These are phyloP conservation scores for Gonioctena quinquepunctata DNA, from an alignment of 1,140 invertebrate genomes.

Conservation along the genomic window DNA sequence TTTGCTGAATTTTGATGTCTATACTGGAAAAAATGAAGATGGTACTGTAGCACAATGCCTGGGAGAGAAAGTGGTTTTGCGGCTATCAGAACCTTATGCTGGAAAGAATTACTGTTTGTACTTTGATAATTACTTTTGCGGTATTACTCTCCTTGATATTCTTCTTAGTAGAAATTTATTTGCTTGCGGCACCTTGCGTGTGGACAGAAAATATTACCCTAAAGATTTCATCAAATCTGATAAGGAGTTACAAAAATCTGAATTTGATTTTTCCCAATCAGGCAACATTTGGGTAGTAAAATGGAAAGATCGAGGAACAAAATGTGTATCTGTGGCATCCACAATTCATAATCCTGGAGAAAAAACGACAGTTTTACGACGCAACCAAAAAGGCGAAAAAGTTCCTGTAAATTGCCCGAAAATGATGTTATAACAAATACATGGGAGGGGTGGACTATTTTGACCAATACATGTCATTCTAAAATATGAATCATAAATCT, in stretches of 20 bases:
- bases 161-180: not conserved
- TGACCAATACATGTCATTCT: not conserved
- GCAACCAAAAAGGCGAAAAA: not conserved
- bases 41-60: not conserved
- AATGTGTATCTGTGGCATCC: conserved; percentile 3
- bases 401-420: not conserved
- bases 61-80: not conserved
- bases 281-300: not conserved
- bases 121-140: not conserved
- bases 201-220: not conserved
- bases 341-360: not conserved
- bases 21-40: conserved; percentile 10
- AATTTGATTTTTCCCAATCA: conserved; percentile 7
- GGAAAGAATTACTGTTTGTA: conserved; percentile 5
- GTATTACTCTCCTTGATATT: conserved; percentile 5
- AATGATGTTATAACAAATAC: conserved; percentile 8
- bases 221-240: not conserved
- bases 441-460: not conserved
- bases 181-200: not conserved
- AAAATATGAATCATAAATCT: conserved; percentile 9
- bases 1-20: not conserved
- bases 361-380: not conserved
- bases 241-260: not conserved
- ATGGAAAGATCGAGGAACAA: not conserved
- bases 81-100: not conserved